These are phyloP conservation scores for Drosophila buzzatii DNA, from an alignment of 2,888 invertebrate genomes.

Conservation along the genomic window DNA sequence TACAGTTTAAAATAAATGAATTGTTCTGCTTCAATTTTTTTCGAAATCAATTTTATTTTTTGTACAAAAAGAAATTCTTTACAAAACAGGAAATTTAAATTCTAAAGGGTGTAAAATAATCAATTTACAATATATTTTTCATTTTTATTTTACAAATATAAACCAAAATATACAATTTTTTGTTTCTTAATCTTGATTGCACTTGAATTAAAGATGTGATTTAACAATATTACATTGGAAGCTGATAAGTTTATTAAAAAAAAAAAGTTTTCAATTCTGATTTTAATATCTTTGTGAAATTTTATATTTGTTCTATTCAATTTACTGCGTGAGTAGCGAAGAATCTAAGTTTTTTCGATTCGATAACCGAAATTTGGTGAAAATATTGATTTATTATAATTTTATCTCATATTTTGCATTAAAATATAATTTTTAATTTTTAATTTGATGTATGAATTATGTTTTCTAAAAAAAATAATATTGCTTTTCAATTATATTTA, in stretches of 20 bases:
- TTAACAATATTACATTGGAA: not conserved
- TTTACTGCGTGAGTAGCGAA: constrained; percentile 4
- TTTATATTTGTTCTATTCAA: not conserved
- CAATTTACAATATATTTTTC: not conserved
- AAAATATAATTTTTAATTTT: not conserved
- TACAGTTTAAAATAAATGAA: not conserved
- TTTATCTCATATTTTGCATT: not conserved
- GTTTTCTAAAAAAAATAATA: not conserved
- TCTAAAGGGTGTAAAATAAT: not conserved
- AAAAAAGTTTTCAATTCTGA: not conserved
- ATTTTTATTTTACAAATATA: not conserved
- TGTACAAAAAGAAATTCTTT: not conserved
- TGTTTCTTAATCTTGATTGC: constrained; percentile 2
- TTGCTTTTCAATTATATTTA: not conserved
- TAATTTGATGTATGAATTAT: not conserved
- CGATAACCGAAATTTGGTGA: not conserved
- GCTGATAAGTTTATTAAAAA: not conserved
- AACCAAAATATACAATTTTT: constrained; percentile 1
- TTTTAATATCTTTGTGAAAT: not conserved
- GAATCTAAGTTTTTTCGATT: not conserved
- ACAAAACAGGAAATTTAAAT: not conserved
- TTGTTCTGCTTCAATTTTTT: not conserved
- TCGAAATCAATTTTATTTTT: not conserved
- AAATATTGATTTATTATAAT: not conserved
- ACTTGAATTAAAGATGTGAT: not conserved